These are phyloP conservation scores for Trichonephila clavata DNA, from an alignment of 1,140 invertebrate species.

Conservation along the genomic window DNA sequence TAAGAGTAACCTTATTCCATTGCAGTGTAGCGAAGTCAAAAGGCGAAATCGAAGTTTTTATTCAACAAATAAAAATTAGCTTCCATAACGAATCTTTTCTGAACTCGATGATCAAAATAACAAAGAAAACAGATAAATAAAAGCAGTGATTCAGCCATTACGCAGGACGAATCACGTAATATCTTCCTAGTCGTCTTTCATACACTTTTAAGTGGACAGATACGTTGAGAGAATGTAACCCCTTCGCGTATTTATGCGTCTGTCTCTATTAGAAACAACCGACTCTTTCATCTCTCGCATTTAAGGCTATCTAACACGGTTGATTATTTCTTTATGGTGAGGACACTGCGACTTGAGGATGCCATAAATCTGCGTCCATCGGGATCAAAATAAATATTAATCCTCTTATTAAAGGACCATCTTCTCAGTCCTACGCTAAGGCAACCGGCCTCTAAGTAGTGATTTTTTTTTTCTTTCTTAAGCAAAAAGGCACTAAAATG, in stretches of 20 bases:
- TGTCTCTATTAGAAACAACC: constrained; percentile 21
- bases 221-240: background rate
- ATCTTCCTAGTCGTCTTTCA: background rate
- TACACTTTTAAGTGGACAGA: background rate
- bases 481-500: background rate
- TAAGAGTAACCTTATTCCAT: no score
- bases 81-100: no score
- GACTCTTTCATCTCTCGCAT: background rate
- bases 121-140: no score
- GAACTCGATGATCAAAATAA: no score
- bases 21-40: no score
- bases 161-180: background rate
- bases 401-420: constrained; percentile 60
- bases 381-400: constrained; percentile 68
- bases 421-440: background rate
- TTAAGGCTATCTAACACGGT: background rate
- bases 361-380: constrained; percentile 51
- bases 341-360: constrained; percentile 29
- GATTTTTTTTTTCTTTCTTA: background rate
- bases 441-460: constrained; percentile 22
- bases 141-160: background rate
- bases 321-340: constrained; percentile 19
- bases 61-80: no score
- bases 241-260: background rate
- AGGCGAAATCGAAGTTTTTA: no score